phyloP scores from a whole-genome alignment of 2,888 invertebrate genomes.

The Melinopterus prodromus region DNA sequence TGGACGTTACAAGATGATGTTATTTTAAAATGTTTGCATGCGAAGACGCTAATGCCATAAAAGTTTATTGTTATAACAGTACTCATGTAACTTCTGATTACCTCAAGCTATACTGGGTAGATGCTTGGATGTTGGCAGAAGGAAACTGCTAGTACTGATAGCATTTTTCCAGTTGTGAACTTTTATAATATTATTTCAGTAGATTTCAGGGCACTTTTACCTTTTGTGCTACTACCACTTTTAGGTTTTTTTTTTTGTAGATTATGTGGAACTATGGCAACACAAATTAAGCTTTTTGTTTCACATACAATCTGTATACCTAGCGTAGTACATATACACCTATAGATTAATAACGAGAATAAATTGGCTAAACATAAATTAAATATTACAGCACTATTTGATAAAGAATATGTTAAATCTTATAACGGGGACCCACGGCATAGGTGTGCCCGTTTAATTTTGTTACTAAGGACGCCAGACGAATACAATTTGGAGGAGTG shows the following conservation, averaged over 20 bases:
- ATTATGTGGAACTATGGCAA: neutral
- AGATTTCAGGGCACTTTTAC: neutral
- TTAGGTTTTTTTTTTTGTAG: neutral
- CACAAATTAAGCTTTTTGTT: neutral
- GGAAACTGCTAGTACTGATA: slow-evolving; percentile 20
- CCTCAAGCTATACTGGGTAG: slow-evolving; percentile 10
- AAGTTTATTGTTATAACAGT: slow-evolving; percentile 19
- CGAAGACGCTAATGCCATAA: slow-evolving; percentile 20
- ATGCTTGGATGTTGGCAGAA: neutral
- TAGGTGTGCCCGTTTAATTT: no score
- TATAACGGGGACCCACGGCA: no score
- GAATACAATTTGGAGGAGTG: no score
- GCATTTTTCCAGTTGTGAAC: neutral
- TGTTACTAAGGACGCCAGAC: no score
- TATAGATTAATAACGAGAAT: no score
- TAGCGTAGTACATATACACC: no score
- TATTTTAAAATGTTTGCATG: slow-evolving; percentile 26
- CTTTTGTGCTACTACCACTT: neutral
- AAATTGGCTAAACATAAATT: no score
- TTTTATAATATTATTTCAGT: neutral
- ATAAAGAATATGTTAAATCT: no score
- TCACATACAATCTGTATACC: neutral
- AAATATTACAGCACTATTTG: no score
- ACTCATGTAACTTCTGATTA: slow-evolving; percentile 22
- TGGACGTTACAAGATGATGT: slow-evolving; percentile 14